A percentile compares a stretch with the other conserved stretches of the same genome.
These are phyloP conservation scores for Heliconius ismenius DNA, from an alignment of 2,888 invertebrate species.

Conservation along the genomic window DNA sequence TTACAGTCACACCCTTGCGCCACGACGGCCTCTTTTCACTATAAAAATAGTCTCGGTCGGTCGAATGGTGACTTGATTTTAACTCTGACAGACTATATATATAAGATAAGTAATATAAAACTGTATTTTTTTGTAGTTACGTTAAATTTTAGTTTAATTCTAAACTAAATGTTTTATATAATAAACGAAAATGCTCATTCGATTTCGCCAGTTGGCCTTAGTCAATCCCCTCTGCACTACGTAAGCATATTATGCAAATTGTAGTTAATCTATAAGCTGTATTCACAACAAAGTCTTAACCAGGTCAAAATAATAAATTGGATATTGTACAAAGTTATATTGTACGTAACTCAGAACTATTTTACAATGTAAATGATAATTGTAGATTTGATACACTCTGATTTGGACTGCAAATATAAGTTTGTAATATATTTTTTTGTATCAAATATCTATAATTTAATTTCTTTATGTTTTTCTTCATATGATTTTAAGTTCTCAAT, in stretches of 20 bases:
- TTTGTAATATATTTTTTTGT: too few relatives aligned
- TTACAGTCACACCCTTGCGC: too few relatives aligned
- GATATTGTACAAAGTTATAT: not conserved
- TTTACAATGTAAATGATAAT: not conserved
- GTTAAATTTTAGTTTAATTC: too few relatives aligned
- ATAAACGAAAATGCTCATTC: not conserved
- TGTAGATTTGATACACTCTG: not conserved
- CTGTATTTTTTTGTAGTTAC: too few relatives aligned
- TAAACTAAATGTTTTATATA: not conserved
- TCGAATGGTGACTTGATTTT: too few relatives aligned
- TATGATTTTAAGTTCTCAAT: too few relatives aligned
- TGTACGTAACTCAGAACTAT: not conserved
- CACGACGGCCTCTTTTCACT: too few relatives aligned
- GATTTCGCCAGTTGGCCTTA: not conserved
- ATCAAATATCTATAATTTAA: too few relatives aligned
- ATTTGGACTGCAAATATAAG: not conserved
- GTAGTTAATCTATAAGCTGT: slow-evolving; percentile 7
- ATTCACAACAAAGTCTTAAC: not conserved
- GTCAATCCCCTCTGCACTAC: not conserved
- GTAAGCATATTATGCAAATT: slow-evolving; percentile 16
- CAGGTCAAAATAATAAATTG: not conserved
- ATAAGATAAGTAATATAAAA: too few relatives aligned
- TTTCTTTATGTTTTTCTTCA: too few relatives aligned
- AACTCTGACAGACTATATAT: too few relatives aligned
- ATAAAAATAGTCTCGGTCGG: too few relatives aligned